Conservation (phyloP, 1,140 invertebrate genomes). For the Eciton burchellii region DNA sequence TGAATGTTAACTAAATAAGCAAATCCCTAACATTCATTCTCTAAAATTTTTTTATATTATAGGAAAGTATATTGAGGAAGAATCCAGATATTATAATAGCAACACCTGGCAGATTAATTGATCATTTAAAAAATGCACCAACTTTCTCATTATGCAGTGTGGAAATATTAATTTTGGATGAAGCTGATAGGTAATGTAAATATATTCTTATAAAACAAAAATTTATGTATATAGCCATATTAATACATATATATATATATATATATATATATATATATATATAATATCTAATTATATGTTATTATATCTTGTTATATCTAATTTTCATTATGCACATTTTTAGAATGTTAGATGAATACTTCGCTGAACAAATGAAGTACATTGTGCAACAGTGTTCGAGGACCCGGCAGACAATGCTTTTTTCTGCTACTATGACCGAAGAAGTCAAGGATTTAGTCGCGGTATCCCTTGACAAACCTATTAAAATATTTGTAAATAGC, state of each 20-base stretch:
- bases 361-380: slow-evolving; percentile 99
- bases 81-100: slow-evolving; percentile 99
- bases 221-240: slow-evolving; percentile 18
- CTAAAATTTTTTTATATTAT: slow-evolving; percentile 50
- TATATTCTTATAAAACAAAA: slow-evolving; percentile 6
- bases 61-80: slow-evolving; percentile 94
- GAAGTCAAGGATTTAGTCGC: slow-evolving; percentile 97
- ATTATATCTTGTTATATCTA: too few relatives aligned
- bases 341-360: slow-evolving; percentile 98
- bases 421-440: slow-evolving; percentile 99
- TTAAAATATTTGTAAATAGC: slow-evolving; percentile 97
- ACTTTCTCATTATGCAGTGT: slow-evolving; percentile 96
- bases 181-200: slow-evolving; percentile 93
- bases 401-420: slow-evolving; percentile 98
- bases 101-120: slow-evolving; percentile 98
- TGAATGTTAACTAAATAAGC: background rate
- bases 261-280: too few relatives aligned
- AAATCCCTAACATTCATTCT: background rate
- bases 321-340: too few relatives aligned
- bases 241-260: too few relatives aligned
- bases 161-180: slow-evolving; percentile 97
- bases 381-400: slow-evolving; percentile 95
- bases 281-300: too few relatives aligned
- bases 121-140: slow-evolving; percentile 98
- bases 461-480: slow-evolving; percentile 95